phyloP scores from a whole-genome alignment of 2,113 vertebrate genomes.

The Pimephales promelas region DNA sequence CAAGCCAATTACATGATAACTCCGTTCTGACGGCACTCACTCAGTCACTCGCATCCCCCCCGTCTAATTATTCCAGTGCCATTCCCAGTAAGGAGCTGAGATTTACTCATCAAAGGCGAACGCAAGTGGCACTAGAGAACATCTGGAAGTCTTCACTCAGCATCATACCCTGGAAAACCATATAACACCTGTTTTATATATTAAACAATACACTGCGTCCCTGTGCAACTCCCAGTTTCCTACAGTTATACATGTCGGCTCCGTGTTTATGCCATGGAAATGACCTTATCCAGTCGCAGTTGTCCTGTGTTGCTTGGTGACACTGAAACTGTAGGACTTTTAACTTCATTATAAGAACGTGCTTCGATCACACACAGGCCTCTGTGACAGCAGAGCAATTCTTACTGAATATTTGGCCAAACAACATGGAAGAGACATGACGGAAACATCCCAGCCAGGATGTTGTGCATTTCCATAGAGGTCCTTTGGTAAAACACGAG shows the following conservation, averaged over 20 bases:
- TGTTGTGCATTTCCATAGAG: background rate
- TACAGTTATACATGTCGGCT: constrained; percentile 25
- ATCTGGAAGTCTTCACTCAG: constrained; percentile 57
- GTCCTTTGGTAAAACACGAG: background rate
- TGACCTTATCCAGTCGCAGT: background rate
- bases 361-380: background rate
- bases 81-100: constrained; percentile 44
- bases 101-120: constrained; percentile 54
- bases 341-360: background rate
- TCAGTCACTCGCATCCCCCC: constrained; percentile 36
- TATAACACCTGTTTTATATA: constrained; percentile 57
- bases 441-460: constrained; percentile 1
- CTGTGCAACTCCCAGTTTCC: constrained; percentile 44
- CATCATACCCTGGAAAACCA: constrained; percentile 53
- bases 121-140: constrained; percentile 46
- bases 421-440: background rate
- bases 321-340: background rate
- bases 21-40: constrained; percentile 25
- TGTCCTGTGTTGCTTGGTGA: background rate
- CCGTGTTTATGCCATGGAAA: constrained; percentile 43
- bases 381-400: background rate
- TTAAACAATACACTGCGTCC: constrained; percentile 50
- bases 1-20: constrained; percentile 56
- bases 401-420: background rate
- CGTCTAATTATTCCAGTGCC: constrained; percentile 51